phyloP scores from a whole-genome alignment of 2,113 vertebrate genomes.

The Hoplias malabaricus region DNA sequence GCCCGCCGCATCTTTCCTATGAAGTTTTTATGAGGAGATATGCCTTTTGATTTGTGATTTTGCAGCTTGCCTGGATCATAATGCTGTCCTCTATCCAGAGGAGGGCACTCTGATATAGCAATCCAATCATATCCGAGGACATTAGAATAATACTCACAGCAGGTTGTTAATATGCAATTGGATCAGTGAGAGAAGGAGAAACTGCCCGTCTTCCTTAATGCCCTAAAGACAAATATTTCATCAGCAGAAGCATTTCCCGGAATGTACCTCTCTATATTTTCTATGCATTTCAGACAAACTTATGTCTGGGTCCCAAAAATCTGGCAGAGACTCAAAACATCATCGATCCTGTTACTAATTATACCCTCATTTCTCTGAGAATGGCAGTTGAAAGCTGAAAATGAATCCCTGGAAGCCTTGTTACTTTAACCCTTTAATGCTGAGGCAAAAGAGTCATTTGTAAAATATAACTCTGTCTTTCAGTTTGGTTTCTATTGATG shows the following conservation, averaged over 20 bases:
- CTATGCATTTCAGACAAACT: not conserved
- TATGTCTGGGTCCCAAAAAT: not conserved
- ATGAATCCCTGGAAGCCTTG: too few relatives aligned
- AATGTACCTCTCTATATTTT: not conserved
- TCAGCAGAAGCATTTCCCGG: not conserved
- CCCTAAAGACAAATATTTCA: constrained; percentile 7
- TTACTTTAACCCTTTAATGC: too few relatives aligned
- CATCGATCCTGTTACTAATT: not conserved
- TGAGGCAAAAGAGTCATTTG: too few relatives aligned
- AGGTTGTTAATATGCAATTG: constrained; percentile 30
- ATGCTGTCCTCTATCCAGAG: constrained; percentile 25
- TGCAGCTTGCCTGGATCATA: not conserved
- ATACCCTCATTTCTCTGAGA: too few relatives aligned
- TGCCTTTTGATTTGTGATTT: not conserved
- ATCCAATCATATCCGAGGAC: constrained; percentile 19
- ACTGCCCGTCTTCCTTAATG: constrained; percentile 13
- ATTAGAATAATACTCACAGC: constrained; percentile 16
- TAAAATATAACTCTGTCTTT: too few relatives aligned
- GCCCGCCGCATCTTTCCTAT: not conserved
- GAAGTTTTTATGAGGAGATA: not conserved
- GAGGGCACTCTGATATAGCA: constrained; percentile 43
- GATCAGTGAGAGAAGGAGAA: constrained; percentile 17
- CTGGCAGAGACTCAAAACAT: not conserved
- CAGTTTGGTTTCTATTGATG: too few relatives aligned
- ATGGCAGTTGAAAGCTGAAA: too few relatives aligned